Evolutionary conservation across 2,113 vertebrate species (phyloP), one percentile per base, ranked within the genome.

Genomic region (Eleginops maclovinus): DNA sequence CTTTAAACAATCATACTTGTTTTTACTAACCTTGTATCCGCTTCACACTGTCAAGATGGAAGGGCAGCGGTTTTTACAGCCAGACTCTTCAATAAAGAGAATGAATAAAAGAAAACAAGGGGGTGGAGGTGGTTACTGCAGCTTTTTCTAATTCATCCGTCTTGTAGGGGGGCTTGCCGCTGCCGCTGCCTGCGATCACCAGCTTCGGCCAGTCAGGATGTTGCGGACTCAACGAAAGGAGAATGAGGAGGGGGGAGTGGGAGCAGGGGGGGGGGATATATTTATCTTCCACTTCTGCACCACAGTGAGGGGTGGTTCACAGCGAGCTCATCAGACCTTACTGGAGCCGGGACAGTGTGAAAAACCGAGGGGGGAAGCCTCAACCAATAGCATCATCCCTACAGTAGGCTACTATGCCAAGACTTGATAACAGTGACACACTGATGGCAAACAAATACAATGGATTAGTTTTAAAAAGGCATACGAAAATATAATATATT

Each of bases 1-100:
- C 40, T 24, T 73, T 55, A 65, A 74, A 24, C 43, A 70, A 66
- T 60, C 1, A 74, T 9, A 72, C 44, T 84, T 83, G 40, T 79
- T 88, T 65, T 83, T 75, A 95, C 94, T 90, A 88, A 95, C 94
- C 94, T 95, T 86, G 75, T 83, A 61, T 94, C 87, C 82, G 87
- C 82, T 89, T 87, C 81, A 81, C 71, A 80, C 86, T 77, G 76
- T 82, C 82, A 85, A 71, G 71, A 46, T 50, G 73, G 59, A 54
- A 72, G 56, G 75, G 86, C 69, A 64, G 69, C 49, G 76, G 68
- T 69, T 77, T 73, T 82, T 73, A 67, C 59, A 73, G 86, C 68
- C 60, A 63, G 65, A 79, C 61, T 86, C 86, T 70, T 74, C 70
- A 76, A 43, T 63, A 79, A 69, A 62, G 59, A 55, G 84, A 89